Conservation (phyloP, 2,888 invertebrate species). For the Chironomus tentans region DNA sequence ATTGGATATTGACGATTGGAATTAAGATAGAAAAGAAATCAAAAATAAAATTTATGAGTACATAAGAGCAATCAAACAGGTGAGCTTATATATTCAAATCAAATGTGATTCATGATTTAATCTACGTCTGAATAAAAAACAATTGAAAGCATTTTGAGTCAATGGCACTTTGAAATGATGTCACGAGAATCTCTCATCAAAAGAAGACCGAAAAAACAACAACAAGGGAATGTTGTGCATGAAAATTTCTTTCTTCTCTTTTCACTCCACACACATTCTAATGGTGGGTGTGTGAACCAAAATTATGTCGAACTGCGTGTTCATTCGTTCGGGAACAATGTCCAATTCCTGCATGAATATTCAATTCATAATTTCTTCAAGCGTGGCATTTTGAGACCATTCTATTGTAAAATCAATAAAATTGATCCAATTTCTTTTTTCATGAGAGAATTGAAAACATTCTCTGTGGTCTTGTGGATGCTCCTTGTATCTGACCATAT, state of each 20-base stretch:
- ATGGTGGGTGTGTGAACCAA: conserved; percentile 5
- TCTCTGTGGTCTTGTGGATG: too few species aligned
- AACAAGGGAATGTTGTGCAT: neutral
- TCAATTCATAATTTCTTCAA: too few species aligned
- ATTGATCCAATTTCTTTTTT: neutral
- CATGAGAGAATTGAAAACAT: neutral
- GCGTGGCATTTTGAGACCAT: neutral
- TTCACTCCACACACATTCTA: too few species aligned
- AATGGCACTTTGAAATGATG: conserved; percentile 3
- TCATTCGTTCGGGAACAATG: neutral
- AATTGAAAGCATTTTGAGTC: conserved; percentile 6
- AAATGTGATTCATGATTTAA: too few species aligned
- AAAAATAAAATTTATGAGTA: neutral
- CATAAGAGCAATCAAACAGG: conserved; percentile 4
- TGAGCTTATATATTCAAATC: neutral
- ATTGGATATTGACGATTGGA: neutral
- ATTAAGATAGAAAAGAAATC: neutral
- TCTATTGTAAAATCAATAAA: conserved; percentile 17
- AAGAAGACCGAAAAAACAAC: neutral
- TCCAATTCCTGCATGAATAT: too few species aligned
- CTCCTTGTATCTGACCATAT: too few species aligned
- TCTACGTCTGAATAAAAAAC: too few species aligned
- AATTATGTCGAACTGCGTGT: neutral
- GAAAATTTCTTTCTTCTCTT: neutral
- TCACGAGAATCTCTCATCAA: neutral